Base-by-base conservation (phyloP, 2,888 invertebrate species). In the Anoplius nigerrimus region DNA sequence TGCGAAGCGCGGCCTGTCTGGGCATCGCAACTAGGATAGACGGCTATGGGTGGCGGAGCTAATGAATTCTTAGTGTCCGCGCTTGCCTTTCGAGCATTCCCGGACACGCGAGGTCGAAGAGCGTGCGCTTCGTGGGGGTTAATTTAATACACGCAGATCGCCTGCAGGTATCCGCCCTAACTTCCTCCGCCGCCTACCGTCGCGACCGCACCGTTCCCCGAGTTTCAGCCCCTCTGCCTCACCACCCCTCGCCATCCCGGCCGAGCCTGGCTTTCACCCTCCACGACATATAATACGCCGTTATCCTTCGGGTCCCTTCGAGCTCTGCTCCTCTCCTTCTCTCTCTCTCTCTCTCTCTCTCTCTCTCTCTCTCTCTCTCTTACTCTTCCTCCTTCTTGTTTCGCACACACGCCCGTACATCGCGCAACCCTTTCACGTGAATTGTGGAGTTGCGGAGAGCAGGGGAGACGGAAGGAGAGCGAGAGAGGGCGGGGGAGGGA, bases 91-190 rank as follows among this genome's bases (percentile, higher is more conserved):
- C 74, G 74, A 81, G 78, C 78, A 78, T 83, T 82, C 80, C 75
- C 78, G 75, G 79, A 76, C 75, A 77, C 82, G 72, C 75, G 70
- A 79, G 74, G 75, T 68, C 67, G 72, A 68, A 69, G 63, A 69
- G 70, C 69, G 71, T 57, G 74, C 61, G 24, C 62, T 64, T 59
- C 70, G 71, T 69, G 77, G 75, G 82, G 84, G 82, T 83, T 85
- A 84, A 85, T 85, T 85, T 84, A 84, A 85, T 85, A 84, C 80
- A 75, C 75, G 78, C 78, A 79, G 82, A 84, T 84, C 82, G 80
- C 83, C 83, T 74, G 77, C 78, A 81, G 85, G 83, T 84, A 84
- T 79, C 80, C 79, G 69, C 69, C 76, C 79, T 64, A 75, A 69
- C 76, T 69, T 74, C 67, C 78, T 75, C 63, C 75, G 65, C 71